Base-by-base conservation (phyloP, 2,113 vertebrate species). In the Trichomycterus rosablanca region DNA sequence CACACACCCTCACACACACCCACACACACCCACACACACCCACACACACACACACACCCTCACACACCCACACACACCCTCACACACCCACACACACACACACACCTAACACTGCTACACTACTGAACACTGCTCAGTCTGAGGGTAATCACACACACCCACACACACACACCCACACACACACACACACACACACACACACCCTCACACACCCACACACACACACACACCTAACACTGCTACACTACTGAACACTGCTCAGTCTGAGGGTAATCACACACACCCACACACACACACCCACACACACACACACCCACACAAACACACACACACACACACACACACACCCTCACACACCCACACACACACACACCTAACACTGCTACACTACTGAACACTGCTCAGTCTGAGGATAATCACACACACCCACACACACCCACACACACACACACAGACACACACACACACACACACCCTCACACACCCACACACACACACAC, bases 371-470 rank as follows among this genome's bases (percentile, higher is more conserved):
- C 76, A 3, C 90, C 92, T 1, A 86, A 92, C 64, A 87, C 88
- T 5, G 78, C 83, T 19, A 76, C 82, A 0, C 66, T 97, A 35
- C 77, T 97, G 59, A 79, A 85, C 20, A 90, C 91, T 22, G 94
- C 94, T 1, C 84, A 96, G 46, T 85, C 77, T 75, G 93, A 97
- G 80, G 93, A 94, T 86, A 59, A 71, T 86, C 83, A 30, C 35
- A 50, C 15, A n/a, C 16, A 42, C 39, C n/a, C n/a, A 54, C 49
- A 54, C 44, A 18, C 24, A 52, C 46, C 22, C 48, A 23, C 50
- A 8, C 24, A 28, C 14, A 58, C 40, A 62, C 46, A 48, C 24
- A 24, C 6, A 16, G 18, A 26, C 10, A 43, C 15, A 51, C 26
- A 4, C 26, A 30, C 26, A 4, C 26, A 4, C 26, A 4, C n/a